Base-by-base conservation (phyloP, 2,113 vertebrate species). In the Amblyornis subalaris region DNA sequence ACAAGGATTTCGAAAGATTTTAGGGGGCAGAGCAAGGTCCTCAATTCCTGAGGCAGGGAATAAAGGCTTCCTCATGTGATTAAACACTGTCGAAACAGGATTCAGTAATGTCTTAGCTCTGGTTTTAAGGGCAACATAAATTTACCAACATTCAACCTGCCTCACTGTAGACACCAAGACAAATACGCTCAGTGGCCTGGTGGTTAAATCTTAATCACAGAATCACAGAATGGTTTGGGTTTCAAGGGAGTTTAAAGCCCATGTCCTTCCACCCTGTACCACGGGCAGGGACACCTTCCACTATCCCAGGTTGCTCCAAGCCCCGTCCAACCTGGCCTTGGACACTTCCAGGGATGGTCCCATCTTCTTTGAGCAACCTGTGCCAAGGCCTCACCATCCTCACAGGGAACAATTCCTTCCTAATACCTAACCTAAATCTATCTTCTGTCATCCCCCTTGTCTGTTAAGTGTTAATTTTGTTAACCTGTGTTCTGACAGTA, bases 291-390 rank as follows among this genome's bases (percentile, higher is more conserved):
- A 38, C 38, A 70, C 38, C 14, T 57, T 20, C 14, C 10, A 14
- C 36, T 33, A 1, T 1, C 18, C 31, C 58, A 79, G 42, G 6
- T 1, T 35, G 57, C 11, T 64, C 17, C 50, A 42, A 70, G 65
- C 65, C 29, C 23, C 0, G 0, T 40, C n/a, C 65, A 69, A 0
- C 6, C 29, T 47, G 3, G 47, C 55, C 48, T 78, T 29, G 65
- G 0, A 35, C 20, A 33, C 26, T 57, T 4, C 11, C 57, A 79
- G 42, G 42, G 31, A 26, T 72, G 31, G 42, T 35, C 57, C 35
- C 57, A 71, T 35, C 31, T 79, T 1, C 66, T 48, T 13, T 48
- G 73, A 29, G 24, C 10, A 47, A 0, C 19, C 38, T 70, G 48
- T 60, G 45, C 33, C 53, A 21, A 40, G 7, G 2, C 20, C 29